These are phyloP conservation scores for Eumeta japonica DNA, from an alignment of 1,140 invertebrate genomes.

Conservation along the genomic window DNA sequence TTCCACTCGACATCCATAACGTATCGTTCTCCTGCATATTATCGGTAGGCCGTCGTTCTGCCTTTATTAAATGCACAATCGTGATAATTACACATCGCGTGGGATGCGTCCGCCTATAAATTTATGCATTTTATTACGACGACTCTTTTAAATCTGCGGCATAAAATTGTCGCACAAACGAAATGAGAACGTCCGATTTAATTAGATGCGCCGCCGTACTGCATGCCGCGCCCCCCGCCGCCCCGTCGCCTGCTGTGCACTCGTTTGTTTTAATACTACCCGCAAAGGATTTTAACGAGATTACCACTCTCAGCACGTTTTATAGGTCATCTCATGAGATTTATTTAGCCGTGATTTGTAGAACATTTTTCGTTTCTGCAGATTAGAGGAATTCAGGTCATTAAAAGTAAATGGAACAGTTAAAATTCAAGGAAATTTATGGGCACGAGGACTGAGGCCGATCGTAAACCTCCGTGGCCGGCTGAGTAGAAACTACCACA, in stretches of 20 bases:
- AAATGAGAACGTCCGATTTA: constrained; percentile 47
- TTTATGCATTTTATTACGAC: constrained; percentile 35
- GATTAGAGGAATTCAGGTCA: constrained; percentile 36
- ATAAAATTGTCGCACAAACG: constrained; percentile 47
- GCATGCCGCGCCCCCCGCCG: constrained; percentile 6
- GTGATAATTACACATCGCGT: constrained; percentile 40
- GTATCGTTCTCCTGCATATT: too few species aligned
- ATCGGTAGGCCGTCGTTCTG: too few species aligned
- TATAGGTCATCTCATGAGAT: constrained; percentile 46
- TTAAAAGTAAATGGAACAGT: constrained; percentile 31
- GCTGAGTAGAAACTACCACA: too few species aligned
- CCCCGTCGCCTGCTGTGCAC: constrained; percentile 7
- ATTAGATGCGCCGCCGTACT: constrained; percentile 39
- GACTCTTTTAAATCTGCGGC: constrained; percentile 36
- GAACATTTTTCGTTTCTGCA: constrained; percentile 30
- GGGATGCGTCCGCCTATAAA: constrained; percentile 36
- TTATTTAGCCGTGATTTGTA: constrained; percentile 42
- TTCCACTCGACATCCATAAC: too few species aligned
- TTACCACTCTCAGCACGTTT: constrained; percentile 35
- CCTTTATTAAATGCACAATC: constrained; percentile 37
- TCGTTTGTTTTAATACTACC: constrained; percentile 43
- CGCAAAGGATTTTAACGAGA: constrained; percentile 46
- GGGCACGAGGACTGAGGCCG: constrained; percentile 14
- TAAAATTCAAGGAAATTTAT: constrained; percentile 27
- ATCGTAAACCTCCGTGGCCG: too few species aligned